Base-by-base conservation (phyloP, 2,113 vertebrate species). In the Machaerirhynchus nigripectus region DNA sequence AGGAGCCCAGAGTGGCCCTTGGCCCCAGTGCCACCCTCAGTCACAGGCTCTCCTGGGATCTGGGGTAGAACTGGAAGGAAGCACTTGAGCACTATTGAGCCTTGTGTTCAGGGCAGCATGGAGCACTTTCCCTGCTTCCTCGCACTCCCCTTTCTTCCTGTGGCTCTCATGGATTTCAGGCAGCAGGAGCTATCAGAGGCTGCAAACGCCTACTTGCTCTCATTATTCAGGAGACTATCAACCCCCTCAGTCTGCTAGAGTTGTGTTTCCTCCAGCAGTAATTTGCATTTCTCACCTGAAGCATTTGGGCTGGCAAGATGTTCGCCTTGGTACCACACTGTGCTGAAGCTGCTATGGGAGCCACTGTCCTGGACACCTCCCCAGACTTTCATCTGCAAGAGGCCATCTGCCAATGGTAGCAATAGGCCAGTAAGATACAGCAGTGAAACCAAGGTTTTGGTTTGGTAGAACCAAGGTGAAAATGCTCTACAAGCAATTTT, bases 31-130 rank as follows among this genome's bases (percentile, higher is more conserved):
- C 39, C 70, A 65, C 27, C 15, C 31, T 42, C 65, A 46, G 7
- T 11, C 31, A 5, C 13, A 31, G 27, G 46, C 8, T 86, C 39
- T 56, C 23, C 70, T 52, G 61, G 28, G 15, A 47, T 23, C 16
- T 87, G 67, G 57, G 52, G 21, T 15, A 22, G 47, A 52, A 30
- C 31, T 35, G 28, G 8, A 23, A 55, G 42, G n/a, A 28, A 75
- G 17, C 26, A 6, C 8, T 52, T 50, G 27, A 31, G 49, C n/a
- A n/a, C 23, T 31, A 8, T 47, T 11, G 19, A 84, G 49, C 59
- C n/a, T 44, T 56, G 37, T 42, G 56, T 60, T 87, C 11, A 6
- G 42, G 20, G 47, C 57, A 63, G 50, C 5, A 2, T 0, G 0
- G 67, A 60, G 46, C 50, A 6, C 49, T 53, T 8, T 63, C 33